phyloP scores from a whole-genome alignment of 1,140 invertebrate species.

The Colletes latitarsis region DNA sequence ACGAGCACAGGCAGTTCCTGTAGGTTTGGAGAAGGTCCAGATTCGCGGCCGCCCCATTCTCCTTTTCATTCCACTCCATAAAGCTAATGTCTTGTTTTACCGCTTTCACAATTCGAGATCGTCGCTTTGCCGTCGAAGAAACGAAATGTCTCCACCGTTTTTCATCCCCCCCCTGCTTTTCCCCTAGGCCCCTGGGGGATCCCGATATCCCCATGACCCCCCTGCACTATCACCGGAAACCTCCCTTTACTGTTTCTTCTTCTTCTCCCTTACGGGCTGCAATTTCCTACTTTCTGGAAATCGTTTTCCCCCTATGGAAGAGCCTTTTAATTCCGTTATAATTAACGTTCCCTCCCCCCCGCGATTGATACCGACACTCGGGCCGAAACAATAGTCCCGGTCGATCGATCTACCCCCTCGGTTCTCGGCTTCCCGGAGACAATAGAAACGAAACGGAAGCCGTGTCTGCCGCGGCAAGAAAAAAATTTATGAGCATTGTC shows the following conservation, averaged over 20 bases:
- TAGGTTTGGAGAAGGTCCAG: slow-evolving; percentile 64
- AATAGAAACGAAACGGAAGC: slow-evolving; percentile 21
- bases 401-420: slow-evolving; percentile 25
- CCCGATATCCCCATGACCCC: neutral
- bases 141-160: neutral
- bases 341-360: slow-evolving; percentile 7
- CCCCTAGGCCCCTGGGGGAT: too few relatives aligned
- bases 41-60: neutral
- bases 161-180: neutral
- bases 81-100: slow-evolving; percentile 65
- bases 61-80: slow-evolving; percentile 62
- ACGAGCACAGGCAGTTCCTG: slow-evolving; percentile 6
- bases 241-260: neutral
- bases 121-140: neutral
- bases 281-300: slow-evolving; percentile 34
- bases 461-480: slow-evolving; percentile 15
- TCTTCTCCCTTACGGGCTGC: neutral
- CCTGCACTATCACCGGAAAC: neutral
- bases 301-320: slow-evolving; percentile 13
- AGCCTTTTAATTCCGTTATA: slow-evolving; percentile 34
- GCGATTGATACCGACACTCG: slow-evolving; percentile 19
- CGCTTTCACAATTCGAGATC: slow-evolving; percentile 40
- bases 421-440: slow-evolving; percentile 1
- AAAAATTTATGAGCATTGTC: slow-evolving; percentile 43
- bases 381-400: slow-evolving; percentile 27